Evolutionary conservation across 2,888 invertebrate species (phyloP).

Genomic region (Steromphala cineraria): DNA sequence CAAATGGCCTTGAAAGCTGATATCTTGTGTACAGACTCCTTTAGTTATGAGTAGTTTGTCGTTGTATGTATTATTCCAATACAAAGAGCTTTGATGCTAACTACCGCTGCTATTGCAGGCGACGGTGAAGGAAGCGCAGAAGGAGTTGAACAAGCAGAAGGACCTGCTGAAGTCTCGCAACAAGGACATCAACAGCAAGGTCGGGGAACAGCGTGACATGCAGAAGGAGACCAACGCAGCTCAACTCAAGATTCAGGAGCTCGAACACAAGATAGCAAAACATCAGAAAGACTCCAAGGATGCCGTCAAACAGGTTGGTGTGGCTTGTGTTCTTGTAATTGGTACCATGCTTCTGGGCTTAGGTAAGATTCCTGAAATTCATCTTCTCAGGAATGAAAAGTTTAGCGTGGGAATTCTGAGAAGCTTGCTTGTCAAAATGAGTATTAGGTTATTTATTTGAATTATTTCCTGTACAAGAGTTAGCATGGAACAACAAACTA

Average conservation of each 20-base stretch:
- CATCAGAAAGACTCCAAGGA: constrained; percentile 79
- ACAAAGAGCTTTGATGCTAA: no score
- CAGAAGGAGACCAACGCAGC: constrained; percentile 65
- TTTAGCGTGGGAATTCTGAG: no score
- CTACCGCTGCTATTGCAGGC: constrained; percentile 45
- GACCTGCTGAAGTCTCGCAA: constrained; percentile 69
- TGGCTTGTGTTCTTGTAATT: no score
- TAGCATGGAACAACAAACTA: no score
- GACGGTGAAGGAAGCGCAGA: constrained; percentile 68
- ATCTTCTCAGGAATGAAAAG: neutral
- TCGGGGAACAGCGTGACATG: constrained; percentile 58
- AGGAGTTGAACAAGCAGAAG: constrained; percentile 69
- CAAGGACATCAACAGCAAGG: constrained; percentile 69
- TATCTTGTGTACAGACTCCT: no score
- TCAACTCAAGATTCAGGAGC: constrained; percentile 75
- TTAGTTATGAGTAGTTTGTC: no score
- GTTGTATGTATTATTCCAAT: no score
- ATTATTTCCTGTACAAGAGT: no score
- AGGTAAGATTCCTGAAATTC: neutral
- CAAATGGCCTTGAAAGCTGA: no score
- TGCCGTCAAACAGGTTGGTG: constrained; percentile 80
- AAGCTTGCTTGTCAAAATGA: no score
- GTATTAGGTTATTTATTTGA: no score
- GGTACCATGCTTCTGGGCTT: no score
- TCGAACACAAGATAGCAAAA: constrained; percentile 75